These are phyloP conservation scores for Menidia menidia DNA, from an alignment of 2,797 vertebrate species.

Conservation along the genomic window DNA sequence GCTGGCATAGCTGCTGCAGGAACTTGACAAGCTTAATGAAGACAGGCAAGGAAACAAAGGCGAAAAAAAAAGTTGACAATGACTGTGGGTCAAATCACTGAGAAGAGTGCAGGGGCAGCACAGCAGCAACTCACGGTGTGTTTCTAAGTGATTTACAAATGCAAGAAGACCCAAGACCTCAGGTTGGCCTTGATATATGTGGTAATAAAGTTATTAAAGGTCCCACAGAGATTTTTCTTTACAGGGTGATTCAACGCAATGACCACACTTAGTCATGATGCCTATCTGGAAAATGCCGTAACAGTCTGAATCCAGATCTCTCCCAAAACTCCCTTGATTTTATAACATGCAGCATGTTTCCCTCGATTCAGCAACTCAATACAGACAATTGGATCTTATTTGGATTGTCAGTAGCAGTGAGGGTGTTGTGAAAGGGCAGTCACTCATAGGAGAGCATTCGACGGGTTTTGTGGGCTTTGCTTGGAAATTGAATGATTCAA, in stretches of 20 bases:
- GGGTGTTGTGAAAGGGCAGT: constrained; percentile 38
- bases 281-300: constrained; percentile 48
- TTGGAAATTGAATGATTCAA: constrained; percentile 45
- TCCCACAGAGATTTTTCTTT: constrained; percentile 37
- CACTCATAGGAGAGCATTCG: constrained; percentile 31
- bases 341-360: constrained; percentile 58
- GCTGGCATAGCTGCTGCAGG: constrained; percentile 54
- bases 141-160: constrained; percentile 45
- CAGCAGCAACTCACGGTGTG: constrained; percentile 33
- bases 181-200: constrained; percentile 54
- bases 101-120: constrained; percentile 25
- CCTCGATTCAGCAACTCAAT: constrained; percentile 46
- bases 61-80: constrained; percentile 31
- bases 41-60: constrained; percentile 70
- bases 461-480: constrained; percentile 44
- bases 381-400: constrained; percentile 46
- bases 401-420: constrained; percentile 38
- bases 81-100: constrained; percentile 56
- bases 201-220: constrained; percentile 68
- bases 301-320: constrained; percentile 46
- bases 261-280: constrained; percentile 59
- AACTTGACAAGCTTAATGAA: constrained; percentile 77
- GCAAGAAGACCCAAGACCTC: constrained; percentile 20
- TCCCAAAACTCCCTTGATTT: constrained; percentile 45
- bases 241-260: constrained; percentile 58